These are phyloP conservation scores for Pachyrhynchus sulphureomaculatus DNA, from an alignment of 1,140 invertebrate species.

Conservation along the genomic window DNA sequence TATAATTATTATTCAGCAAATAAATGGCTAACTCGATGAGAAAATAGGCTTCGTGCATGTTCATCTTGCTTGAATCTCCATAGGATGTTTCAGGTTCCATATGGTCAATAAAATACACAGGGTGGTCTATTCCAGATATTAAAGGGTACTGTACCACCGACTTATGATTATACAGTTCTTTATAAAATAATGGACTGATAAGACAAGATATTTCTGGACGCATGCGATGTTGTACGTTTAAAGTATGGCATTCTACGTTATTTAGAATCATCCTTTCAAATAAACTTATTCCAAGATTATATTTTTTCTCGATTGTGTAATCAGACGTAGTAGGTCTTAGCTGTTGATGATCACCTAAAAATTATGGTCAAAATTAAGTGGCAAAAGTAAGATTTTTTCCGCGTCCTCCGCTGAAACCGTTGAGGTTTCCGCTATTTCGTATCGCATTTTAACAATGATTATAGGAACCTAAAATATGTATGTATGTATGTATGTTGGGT, in stretches of 20 bases:
- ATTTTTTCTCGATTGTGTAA: conserved; percentile 57
- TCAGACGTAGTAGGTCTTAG: conserved; percentile 65
- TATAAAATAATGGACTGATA: conserved; percentile 63
- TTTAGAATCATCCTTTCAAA: conserved; percentile 71
- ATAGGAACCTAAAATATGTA: too few relatives aligned
- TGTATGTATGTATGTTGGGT: too few relatives aligned
- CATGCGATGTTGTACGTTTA: conserved; percentile 68
- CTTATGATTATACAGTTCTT: conserved; percentile 56
- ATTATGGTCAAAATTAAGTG: too few relatives aligned
- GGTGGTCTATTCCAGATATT: conserved; percentile 55
- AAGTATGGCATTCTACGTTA: conserved; percentile 55
- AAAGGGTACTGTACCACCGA: conserved; percentile 55
- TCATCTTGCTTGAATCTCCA: conserved; percentile 58
- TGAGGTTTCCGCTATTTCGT: too few relatives aligned
- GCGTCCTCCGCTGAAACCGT: too few relatives aligned
- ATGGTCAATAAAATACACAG: conserved; percentile 65
- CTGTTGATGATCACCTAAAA: conserved; percentile 71
- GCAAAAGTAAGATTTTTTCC: too few relatives aligned
- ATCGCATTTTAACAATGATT: too few relatives aligned
- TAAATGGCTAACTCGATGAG: conserved; percentile 59
- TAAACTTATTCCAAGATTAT: conserved; percentile 63
- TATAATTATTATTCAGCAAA: conserved; percentile 61
- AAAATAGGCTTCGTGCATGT: conserved; percentile 62
- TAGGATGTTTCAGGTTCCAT: conserved; percentile 51
- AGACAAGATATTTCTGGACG: conserved; percentile 63